These are phyloP conservation scores for Belonocnema kinseyi DNA, from an alignment of 1,140 invertebrate species.

Conservation along the genomic window DNA sequence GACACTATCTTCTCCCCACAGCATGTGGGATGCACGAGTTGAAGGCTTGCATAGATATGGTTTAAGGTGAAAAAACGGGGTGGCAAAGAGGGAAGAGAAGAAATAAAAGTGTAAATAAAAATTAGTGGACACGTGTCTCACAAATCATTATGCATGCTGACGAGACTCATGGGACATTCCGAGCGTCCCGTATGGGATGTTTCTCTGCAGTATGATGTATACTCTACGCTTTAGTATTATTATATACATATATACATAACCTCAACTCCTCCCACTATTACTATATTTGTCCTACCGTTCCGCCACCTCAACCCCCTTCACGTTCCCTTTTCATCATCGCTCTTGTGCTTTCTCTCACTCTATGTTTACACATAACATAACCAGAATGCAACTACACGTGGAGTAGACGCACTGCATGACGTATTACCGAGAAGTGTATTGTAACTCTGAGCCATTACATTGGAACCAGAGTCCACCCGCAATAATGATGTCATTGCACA, in stretches of 20 bases:
- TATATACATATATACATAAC: neutral
- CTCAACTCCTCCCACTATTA: constrained; percentile 39
- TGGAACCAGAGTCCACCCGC: constrained; percentile 57
- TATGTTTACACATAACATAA: constrained; percentile 45
- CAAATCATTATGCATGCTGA: constrained; percentile 48
- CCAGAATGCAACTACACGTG: constrained; percentile 54
- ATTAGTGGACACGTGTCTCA: constrained; percentile 51
- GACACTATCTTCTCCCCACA: constrained; percentile 35
- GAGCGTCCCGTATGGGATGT: constrained; percentile 36
- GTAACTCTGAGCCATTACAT: constrained; percentile 61
- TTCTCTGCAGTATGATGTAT: constrained; percentile 27
- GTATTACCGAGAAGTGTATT: constrained; percentile 64
- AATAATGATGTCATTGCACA: constrained; percentile 69
- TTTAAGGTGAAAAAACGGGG: neutral
- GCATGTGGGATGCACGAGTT: constrained; percentile 4
- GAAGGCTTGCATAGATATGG: neutral
- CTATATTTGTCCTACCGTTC: constrained; percentile 37
- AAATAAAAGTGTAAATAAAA: constrained; percentile 53
- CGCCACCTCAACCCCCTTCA: neutral
- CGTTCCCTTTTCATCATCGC: constrained; percentile 29
- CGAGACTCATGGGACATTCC: constrained; percentile 48
- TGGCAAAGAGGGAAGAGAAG: constrained; percentile 13
- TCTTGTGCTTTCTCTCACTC: constrained; percentile 48
- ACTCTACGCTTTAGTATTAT: constrained; percentile 32
- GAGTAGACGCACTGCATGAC: constrained; percentile 64